Evolutionary conservation across 2,113 vertebrate genomes (phyloP), one percentile per base, ranked within the genome.

Genomic region (Microtus montanus): DNA sequence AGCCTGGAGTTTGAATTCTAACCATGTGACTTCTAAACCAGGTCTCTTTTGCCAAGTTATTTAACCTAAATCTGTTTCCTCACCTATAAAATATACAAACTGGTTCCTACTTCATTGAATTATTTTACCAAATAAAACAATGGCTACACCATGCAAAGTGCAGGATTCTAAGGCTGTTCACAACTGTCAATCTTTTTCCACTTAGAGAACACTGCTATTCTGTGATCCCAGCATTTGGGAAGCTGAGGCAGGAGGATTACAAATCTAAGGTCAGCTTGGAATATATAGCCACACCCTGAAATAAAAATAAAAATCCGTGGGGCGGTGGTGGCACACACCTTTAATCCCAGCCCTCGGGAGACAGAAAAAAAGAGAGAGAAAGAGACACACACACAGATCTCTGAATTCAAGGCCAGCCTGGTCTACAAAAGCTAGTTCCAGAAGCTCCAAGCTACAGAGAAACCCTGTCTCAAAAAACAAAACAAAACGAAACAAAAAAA

Each of bases 1-100:
- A 66, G n/a, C 33, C 19, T 71, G 47, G 28, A 58, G 49, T 89
- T 28, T 92, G 73, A 95, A 93, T 52, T 93, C 74, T 86, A 96
- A 38, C 30, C 30, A 58, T 35, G 71, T 47, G 54, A 91, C 87
- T 80, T 90, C 49, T 73, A 95, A 92, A 41, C 28, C 87, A 89
- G 28, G 38, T 84, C 68, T 86, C 89, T 58, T 75, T 1, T 30
- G 33, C 35, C 54, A 92, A 88, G 24, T 49, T 63, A 75, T 33
- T 89, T 91, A 91, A 89, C 54, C 87, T 88, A 77, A 93, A 90
- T 77, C 58, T 85, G 73, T 15, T 92, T 92, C 54, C 70, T 58
- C 41, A 58, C 66, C 66, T 79, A 26, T 47, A 82, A 94, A 89
- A 88, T 78, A 87, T 90, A 70, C 35, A 88, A 96, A 88, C 58